Percentiles rank a stretch among this genome's conserved stretches.
Evolutionary conservation across 2,113 vertebrate species (phyloP).

Genomic region (Hypocryptadius cinnamomeus): DNA sequence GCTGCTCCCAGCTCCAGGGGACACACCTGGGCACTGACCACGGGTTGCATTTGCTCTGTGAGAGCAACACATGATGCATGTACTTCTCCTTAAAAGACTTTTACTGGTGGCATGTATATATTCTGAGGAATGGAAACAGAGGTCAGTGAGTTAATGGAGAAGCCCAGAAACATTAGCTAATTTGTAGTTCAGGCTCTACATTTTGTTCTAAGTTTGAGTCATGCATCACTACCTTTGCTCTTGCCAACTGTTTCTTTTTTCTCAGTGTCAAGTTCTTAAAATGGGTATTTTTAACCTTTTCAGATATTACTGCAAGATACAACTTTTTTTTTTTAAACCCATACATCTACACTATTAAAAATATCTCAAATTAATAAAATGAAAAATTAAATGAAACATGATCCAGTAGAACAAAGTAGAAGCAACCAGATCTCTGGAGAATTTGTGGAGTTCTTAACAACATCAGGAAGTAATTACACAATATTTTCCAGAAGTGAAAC

Average conservation of each 20-base stretch:
- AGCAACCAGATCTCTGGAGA: constrained; percentile 51
- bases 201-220: constrained; percentile 32
- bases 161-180: constrained; percentile 17
- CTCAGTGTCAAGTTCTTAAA: neutral
- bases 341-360: neutral
- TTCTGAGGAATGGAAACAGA: neutral
- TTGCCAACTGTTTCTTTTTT: constrained; percentile 35
- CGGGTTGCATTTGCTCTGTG: accelerated
- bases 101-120: neutral
- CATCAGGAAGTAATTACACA: constrained; percentile 77
- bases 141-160: neutral
- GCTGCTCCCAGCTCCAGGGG: neutral
- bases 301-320: neutral
- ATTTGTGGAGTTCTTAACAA: constrained; percentile 59
- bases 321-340: neutral
- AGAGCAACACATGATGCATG: neutral
- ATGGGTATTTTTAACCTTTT: constrained; percentile 3
- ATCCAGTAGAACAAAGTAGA: constrained; percentile 65
- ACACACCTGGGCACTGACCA: neutral
- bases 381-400: constrained; percentile 53
- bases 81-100: neutral
- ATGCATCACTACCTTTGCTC: constrained; percentile 42
- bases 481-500: constrained; percentile 79
- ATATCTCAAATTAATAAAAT: constrained; percentile 64
- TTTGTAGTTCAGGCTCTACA: constrained; percentile 21